These are phyloP conservation scores for Podocnemis expansa DNA, from an alignment of 2,113 vertebrate genomes.

Conservation along the genomic window DNA sequence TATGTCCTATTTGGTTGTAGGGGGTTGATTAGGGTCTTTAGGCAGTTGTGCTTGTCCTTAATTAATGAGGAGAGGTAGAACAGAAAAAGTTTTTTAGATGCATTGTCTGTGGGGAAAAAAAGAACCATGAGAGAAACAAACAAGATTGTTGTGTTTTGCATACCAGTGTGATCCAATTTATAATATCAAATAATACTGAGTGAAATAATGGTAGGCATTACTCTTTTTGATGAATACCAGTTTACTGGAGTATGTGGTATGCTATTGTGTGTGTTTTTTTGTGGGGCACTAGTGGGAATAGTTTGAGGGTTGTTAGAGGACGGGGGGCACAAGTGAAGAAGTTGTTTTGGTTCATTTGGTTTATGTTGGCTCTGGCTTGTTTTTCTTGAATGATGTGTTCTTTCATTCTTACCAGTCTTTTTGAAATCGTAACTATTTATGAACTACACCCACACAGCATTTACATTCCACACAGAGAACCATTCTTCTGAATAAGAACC, in stretches of 20 bases:
- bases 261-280: neutral
- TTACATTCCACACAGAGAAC: constrained; percentile 69
- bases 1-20: neutral
- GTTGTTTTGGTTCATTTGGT: constrained; percentile 37
- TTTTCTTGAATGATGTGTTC: constrained; percentile 36
- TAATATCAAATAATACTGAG: neutral
- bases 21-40: neutral
- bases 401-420: constrained; percentile 56
- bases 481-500: constrained; percentile 70
- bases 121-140: neutral
- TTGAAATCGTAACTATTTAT: constrained; percentile 72
- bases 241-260: neutral
- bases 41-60: neutral
- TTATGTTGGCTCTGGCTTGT: neutral
- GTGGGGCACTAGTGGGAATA: rapidly evolving
- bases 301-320: neutral
- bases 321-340: neutral
- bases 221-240: neutral
- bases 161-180: neutral
- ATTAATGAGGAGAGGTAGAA: neutral
- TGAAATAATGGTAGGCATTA: neutral
- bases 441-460: constrained; percentile 61
- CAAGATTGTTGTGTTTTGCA: neutral
- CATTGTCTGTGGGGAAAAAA: neutral
- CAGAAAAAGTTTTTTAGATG: rapidly evolving